A percentile compares a stretch with the other conserved stretches of the same genome.
phyloP scores from a whole-genome alignment of 2,113 vertebrate genomes.

The Saguinus imperator region DNA sequence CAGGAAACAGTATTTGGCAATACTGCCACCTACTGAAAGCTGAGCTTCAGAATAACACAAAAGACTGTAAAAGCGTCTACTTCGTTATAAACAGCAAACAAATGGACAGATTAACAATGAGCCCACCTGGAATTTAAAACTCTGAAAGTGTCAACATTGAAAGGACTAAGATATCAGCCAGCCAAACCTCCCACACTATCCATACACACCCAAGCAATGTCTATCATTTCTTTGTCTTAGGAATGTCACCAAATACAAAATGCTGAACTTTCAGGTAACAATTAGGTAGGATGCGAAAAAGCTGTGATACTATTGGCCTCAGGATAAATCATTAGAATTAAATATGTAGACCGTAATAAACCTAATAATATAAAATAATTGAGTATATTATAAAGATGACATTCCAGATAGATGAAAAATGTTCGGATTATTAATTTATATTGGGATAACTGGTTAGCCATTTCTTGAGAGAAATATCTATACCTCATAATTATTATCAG shows the following conservation, averaged over 20 bases:
- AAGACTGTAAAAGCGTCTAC: not conserved
- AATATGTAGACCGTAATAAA: not conserved
- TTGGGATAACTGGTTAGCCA: not conserved
- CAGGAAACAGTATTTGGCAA: constrained; percentile 28
- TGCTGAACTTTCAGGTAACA: not conserved
- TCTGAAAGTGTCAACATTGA: not conserved
- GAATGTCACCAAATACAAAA: not conserved
- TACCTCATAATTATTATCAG: constrained; percentile 7
- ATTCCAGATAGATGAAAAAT: constrained; percentile 32
- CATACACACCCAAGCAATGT: not conserved
- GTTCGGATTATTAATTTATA: not conserved
- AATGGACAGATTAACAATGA: not conserved
- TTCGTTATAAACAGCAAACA: not conserved
- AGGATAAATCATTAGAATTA: not conserved
- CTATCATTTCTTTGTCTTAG: constrained; percentile 13
- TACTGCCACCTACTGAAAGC: constrained; percentile 73
- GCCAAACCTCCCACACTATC: not conserved
- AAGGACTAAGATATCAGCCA: not conserved
- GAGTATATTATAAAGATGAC: not conserved
- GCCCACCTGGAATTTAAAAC: not conserved
- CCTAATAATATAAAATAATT: not conserved
- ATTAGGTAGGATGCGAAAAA: not conserved
- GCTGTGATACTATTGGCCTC: not conserved
- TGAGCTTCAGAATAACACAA: not conserved
- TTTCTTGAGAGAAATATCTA: not conserved